Conservation (phyloP, 2,888 invertebrate genomes). For the Erynnis tages region DNA sequence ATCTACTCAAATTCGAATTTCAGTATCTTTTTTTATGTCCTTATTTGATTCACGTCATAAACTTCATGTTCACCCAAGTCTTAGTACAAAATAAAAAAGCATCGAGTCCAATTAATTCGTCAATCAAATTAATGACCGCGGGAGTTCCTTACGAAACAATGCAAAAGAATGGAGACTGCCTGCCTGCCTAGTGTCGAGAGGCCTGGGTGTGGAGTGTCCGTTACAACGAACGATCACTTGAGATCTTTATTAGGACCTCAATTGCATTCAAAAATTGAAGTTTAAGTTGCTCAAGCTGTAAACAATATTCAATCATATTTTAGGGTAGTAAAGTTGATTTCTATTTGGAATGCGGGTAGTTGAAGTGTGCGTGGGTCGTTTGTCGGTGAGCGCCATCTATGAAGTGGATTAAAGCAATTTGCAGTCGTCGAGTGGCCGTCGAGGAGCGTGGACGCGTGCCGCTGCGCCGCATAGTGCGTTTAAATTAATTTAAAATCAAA, state of each 20-base stretch:
- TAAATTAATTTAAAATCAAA: constrained; percentile 13
- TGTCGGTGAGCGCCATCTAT: constrained; percentile 60
- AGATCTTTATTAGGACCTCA: constrained; percentile 53
- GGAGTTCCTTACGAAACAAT: constrained; percentile 21
- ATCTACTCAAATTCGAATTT: no score
- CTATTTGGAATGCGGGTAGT: constrained; percentile 18
- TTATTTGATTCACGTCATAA: neutral
- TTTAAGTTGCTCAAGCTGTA: constrained; percentile 17
- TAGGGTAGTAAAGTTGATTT: constrained; percentile 9
- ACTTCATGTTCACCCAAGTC: neutral
- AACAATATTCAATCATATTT: constrained; percentile 29
- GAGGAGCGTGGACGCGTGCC: constrained; percentile 44
- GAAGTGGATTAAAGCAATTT: constrained; percentile 75
- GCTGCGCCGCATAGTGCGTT: constrained; percentile 30
- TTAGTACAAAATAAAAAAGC: constrained; percentile 10
- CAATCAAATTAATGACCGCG: constrained; percentile 27
- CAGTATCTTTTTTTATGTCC: no score
- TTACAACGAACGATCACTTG: constrained; percentile 55
- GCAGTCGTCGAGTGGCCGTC: constrained; percentile 62
- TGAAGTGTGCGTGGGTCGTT: constrained; percentile 43
- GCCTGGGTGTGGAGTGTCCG: constrained; percentile 45
- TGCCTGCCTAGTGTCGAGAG: constrained; percentile 24
- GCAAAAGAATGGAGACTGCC: constrained; percentile 24
- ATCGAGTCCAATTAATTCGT: constrained; percentile 30
- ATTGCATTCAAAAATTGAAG: constrained; percentile 53